phyloP scores from a whole-genome alignment of 1,140 invertebrate species.

The Sycophaga agraensis region DNA sequence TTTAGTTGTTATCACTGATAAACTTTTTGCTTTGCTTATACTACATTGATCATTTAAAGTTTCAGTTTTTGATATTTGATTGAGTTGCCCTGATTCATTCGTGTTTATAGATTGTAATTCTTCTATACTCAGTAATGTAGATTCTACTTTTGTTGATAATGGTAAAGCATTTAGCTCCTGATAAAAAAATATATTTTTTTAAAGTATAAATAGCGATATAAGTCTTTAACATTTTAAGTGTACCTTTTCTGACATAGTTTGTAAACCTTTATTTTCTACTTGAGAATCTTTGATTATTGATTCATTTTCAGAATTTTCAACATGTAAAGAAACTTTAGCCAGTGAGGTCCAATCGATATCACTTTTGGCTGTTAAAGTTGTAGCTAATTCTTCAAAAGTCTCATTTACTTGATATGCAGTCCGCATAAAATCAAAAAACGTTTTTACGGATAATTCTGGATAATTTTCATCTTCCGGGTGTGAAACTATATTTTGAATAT shows the following conservation, averaged over 20 bases:
- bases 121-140: background rate
- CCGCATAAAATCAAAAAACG: constrained; percentile 73
- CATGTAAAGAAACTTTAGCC: constrained; percentile 50
- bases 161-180: constrained; percentile 6
- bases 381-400: constrained; percentile 62
- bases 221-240: background rate
- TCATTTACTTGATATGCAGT: constrained; percentile 70
- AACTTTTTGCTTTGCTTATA: constrained; percentile 11
- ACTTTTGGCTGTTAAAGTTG: constrained; percentile 57
- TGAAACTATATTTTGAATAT: background rate
- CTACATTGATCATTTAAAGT: background rate
- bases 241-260: constrained; percentile 10
- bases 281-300: constrained; percentile 12
- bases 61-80: background rate
- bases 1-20: background rate
- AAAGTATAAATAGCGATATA: background rate
- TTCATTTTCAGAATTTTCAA: constrained; percentile 23
- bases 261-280: constrained; percentile 26
- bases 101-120: background rate
- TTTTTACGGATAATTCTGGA: constrained; percentile 65
- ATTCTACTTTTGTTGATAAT: background rate
- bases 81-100: background rate
- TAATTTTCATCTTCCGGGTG: constrained; percentile 31
- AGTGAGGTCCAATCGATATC: constrained; percentile 68
- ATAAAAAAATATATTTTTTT: background rate